A percentile compares a stretch with the other conserved stretches of the same genome.
Conservation (phyloP, 2,113 vertebrate species). For the Bothrops jararaca region DNA sequence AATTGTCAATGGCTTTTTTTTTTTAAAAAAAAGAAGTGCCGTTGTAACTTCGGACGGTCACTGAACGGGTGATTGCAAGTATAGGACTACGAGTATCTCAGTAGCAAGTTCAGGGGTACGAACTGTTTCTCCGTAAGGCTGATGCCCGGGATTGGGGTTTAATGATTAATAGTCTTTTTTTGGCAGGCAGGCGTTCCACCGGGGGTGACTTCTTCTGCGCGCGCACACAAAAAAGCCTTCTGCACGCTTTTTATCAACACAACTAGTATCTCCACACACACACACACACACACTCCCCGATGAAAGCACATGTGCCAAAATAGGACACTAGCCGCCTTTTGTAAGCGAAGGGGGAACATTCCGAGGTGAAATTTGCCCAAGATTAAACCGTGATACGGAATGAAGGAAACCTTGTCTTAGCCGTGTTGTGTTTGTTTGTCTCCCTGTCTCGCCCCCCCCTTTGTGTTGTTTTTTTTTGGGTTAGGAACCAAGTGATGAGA, state of each 20-base stretch:
- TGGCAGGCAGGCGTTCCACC: not conserved
- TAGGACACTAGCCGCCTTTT: not conserved
- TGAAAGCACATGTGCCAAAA: not conserved
- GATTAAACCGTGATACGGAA: not conserved
- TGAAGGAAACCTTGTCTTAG: not conserved
- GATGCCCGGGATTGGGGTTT: not conserved
- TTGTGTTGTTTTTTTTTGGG: slow-evolving; percentile 50
- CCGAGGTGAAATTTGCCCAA: not conserved
- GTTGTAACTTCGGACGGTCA: too few relatives aligned
- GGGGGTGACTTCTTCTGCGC: too few relatives aligned
- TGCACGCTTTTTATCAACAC: not conserved
- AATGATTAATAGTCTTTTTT: not conserved
- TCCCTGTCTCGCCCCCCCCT: slow-evolving; percentile 4
- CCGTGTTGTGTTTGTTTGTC: not conserved
- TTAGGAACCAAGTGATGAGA: slow-evolving; percentile 98
- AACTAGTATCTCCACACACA: not conserved
- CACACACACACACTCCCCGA: too few relatives aligned
- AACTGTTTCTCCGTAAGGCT: not conserved
- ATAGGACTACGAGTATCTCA: too few relatives aligned
- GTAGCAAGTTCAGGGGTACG: too few relatives aligned
- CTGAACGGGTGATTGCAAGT: too few relatives aligned
- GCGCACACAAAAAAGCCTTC: not conserved
- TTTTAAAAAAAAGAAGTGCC: too few relatives aligned
- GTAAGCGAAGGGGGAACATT: not conserved
- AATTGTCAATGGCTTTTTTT: too few relatives aligned